Evolutionary conservation across 2,797 vertebrate species (phyloP).

Genomic region (Chaunax sp.): DNA sequence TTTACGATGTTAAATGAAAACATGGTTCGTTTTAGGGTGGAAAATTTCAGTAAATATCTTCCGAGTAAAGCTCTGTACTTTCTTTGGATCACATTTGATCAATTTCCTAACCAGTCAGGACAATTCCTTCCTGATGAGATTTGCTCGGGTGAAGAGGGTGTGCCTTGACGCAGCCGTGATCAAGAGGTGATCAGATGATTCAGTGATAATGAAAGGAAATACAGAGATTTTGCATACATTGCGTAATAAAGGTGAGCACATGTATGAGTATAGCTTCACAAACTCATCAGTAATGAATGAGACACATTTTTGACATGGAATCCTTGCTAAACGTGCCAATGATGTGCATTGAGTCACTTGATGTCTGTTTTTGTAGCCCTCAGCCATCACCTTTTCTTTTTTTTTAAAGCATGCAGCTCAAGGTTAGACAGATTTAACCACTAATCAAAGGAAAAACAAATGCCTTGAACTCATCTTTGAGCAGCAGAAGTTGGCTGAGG

Average conservation of each 20-base stretch:
- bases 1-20: neutral
- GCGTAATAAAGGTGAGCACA: neutral
- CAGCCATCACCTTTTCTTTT: too few species aligned
- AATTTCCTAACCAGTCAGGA: constrained; percentile 15
- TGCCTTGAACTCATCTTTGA: too few species aligned
- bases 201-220: neutral
- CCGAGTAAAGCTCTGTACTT: too few species aligned
- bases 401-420: constrained; percentile 28
- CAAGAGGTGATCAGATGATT: constrained; percentile 21
- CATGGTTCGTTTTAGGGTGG: neutral
- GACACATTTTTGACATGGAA: neutral
- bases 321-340: neutral
- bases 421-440: constrained; percentile 7
- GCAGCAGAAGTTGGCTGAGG: too few species aligned
- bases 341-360: neutral
- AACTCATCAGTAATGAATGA: neutral
- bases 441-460: neutral
- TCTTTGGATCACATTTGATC: neutral
- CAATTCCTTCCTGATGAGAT: constrained; percentile 5
- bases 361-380: constrained; percentile 8
- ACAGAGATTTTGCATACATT: neutral
- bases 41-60: neutral
- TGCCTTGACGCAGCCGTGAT: neutral
- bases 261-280: neutral
- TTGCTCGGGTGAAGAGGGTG: constrained; percentile 1